Evolutionary conservation across 2,888 invertebrate species (phyloP), one percentile per base, ranked within the genome.

Genomic region (Synanthedon vespiformis): DNA sequence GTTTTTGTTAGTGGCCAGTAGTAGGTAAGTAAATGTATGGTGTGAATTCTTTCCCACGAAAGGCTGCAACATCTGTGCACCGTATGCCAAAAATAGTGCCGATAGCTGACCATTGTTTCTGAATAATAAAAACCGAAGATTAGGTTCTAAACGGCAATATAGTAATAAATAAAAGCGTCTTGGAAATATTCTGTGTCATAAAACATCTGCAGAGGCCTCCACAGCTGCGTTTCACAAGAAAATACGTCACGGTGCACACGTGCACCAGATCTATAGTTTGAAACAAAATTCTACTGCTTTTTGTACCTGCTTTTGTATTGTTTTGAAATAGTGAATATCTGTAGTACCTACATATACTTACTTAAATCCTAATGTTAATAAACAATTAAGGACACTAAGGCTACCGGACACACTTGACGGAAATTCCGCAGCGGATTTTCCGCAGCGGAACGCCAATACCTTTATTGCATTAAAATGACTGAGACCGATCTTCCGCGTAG

Each of bases 91-190:
- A 81, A 85, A 80, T 77, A 78, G 67, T 79, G 67, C 57, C 73
- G 75, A 65, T 61, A 62, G 71, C 73, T 82, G 83, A 74, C 84
- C 84, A 87, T 87, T 87, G 87, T 87, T 84, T 80, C 78, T 68
- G 61, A 58, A 80, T 76, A 84, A 81, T 85, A 84, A 83, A 16
- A 84, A 83, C 73, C 70, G 77, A 67, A 80, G 84, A 86, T 87
- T 86, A 86, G 81, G 77, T 79, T 79, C 78, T 81, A 83, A 86
- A 83, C 78, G 76, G 83, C 79, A 82, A 83, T 84, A 81, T 82
- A 73, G 80, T 82, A 81, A 84, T 85, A 84, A 85, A 85, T 82
- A 82, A 79, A 83, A 80, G 67, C 77, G 79, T 76, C 83, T 85
- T 82, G 78, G 80, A 84, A 87, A 84, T 80, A 72, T 80, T 83